These are phyloP conservation scores for Bothrops jararaca DNA, from an alignment of 2,113 vertebrate species.

Conservation along the genomic window DNA sequence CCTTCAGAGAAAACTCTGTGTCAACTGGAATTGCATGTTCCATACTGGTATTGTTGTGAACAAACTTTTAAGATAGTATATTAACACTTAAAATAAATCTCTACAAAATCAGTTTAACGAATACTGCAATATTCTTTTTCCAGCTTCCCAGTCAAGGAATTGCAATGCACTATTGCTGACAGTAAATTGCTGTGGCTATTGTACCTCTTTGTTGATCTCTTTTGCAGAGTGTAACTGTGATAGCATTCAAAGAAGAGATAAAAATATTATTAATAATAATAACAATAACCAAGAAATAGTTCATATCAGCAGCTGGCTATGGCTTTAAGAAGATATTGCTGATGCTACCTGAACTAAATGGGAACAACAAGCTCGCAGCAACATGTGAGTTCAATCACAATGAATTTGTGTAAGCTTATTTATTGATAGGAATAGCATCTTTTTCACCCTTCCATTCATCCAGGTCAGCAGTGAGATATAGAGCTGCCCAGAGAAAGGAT, in stretches of 20 bases:
- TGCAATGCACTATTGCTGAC: not conserved
- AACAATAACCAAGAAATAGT: not conserved
- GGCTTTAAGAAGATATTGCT: not conserved
- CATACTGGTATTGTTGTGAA: not conserved
- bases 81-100: not conserved
- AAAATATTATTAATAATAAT: not conserved
- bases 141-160: not conserved
- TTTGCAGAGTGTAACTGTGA: not conserved
- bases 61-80: not conserved
- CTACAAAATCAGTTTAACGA: not conserved
- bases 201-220: not conserved
- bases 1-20: not conserved
- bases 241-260: not conserved
- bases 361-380: not conserved
- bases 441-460: not conserved
- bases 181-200: not conserved
- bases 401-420: not conserved
- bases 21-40: not conserved
- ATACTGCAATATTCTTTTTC: not conserved
- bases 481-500: not conserved
- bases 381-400: conserved; percentile 5
- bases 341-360: not conserved
- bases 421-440: not conserved
- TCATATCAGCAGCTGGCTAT: not conserved
- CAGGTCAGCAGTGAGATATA: conserved; percentile 5